Base-by-base conservation (phyloP, 2,888 invertebrate species). In the Macaria notata region DNA sequence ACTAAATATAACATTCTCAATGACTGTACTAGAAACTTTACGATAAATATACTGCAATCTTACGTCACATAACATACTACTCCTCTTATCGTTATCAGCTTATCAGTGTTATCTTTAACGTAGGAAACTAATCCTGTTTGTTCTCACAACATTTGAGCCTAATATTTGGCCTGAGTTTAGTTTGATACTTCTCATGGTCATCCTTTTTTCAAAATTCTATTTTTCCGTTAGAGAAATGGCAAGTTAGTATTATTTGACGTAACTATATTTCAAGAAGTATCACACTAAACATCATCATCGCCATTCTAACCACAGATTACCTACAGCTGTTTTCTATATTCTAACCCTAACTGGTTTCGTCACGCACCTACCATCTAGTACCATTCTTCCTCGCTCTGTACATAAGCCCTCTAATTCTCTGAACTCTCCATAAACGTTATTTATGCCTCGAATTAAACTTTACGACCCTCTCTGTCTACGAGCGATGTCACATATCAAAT, bases 391-490 rank as follows among this genome's bases (percentile, higher is more conserved):
- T 19, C 19, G 19, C 19, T 19, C 19, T 19, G 19, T 19, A 19
- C 19, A 19, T 19, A 19, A 1, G 1, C 19, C 19, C 19, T 19
- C 19, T 19, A 19, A 19, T 19, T 19, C 19, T 73, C 76, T 76
- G 75, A 81, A 82, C 81, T 2, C 81, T 83, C 73, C 69, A 73
- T 77, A 73, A 75, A 72, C 74, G 80, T 85, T 81, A 86, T 86
- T 81, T 86, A 87, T 86, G 78, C 76, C 69, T 79, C 78, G 78
- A 83, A 86, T 86, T 86, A 83, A 85, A 81, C 60, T 84, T 83
- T 83, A 81, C 81, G 80, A 84, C 83, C 76, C 85, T 75, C 81
- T 78, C 77, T 75, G 85, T 85, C 86, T 86, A 74, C 79, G 75
- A 70, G 69, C 69, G 75, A 76, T 80, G 84, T 83, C 84, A 83